phyloP scores from a whole-genome alignment of 1,140 invertebrate species.

The Wiebesia pumilae region DNA sequence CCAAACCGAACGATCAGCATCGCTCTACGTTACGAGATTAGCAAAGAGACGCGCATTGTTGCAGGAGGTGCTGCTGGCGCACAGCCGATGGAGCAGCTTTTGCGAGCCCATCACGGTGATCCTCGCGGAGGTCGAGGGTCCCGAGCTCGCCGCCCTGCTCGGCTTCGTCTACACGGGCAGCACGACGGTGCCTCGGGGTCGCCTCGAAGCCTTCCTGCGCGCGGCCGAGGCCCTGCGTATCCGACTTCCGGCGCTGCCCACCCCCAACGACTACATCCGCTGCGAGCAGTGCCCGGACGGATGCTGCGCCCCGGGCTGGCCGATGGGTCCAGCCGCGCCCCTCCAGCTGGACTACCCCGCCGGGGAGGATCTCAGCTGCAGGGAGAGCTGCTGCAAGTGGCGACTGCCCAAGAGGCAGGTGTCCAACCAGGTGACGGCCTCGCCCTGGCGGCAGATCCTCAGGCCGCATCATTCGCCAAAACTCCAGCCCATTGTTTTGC shows the following conservation, averaged over 20 bases:
- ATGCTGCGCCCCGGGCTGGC: not conserved
- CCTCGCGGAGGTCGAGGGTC: slow-evolving; percentile 76
- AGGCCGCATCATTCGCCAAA: slow-evolving; percentile 67
- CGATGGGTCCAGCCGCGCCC: not conserved
- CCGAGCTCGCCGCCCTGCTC: slow-evolving; percentile 77
- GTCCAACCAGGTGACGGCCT: slow-evolving; percentile 68
- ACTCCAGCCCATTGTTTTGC: slow-evolving; percentile 55
- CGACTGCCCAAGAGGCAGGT: slow-evolving; percentile 60
- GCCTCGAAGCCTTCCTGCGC: slow-evolving; percentile 75
- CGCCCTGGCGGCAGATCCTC: slow-evolving; percentile 66
- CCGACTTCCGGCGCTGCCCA: slow-evolving; percentile 61
- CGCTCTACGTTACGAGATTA: no score
- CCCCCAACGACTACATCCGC: slow-evolving; percentile 52
- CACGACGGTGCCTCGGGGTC: slow-evolving; percentile 75
- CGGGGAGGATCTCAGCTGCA: slow-evolving; percentile 53
- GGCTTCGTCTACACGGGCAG: slow-evolving; percentile 79
- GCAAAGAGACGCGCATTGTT: not conserved
- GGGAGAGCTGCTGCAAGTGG: slow-evolving; percentile 63
- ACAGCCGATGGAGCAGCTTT: slow-evolving; percentile 72
- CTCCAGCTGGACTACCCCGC: not conserved
- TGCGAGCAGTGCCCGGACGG: slow-evolving; percentile 59
- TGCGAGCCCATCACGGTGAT: slow-evolving; percentile 75
- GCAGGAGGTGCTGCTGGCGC: slow-evolving; percentile 73
- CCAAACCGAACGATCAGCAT: no score
- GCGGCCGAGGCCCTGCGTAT: slow-evolving; percentile 77